Base-by-base conservation (phyloP, 2,888 invertebrate species). In the Lasioglossum morio region DNA sequence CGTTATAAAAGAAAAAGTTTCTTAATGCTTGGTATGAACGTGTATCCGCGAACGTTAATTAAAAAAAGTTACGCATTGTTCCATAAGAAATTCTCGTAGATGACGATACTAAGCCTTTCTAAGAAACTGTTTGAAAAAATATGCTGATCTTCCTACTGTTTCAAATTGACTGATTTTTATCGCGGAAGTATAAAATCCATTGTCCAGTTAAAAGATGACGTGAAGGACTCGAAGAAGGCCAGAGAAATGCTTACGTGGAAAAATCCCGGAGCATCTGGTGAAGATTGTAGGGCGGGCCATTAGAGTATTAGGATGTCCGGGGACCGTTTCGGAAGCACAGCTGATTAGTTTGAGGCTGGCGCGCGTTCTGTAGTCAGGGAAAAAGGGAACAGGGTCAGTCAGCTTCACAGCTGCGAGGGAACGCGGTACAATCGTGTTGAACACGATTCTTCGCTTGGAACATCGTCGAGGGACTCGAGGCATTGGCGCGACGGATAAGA, bases 331-430 rank as follows among this genome's bases (percentile, higher is more conserved):
- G 40, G n/a, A n/a, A 69, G 40, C 75, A 82, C 40, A 16, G 72
- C 57, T 82, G 72, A 79, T 79, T 82, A 79, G 60, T 76, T 63
- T 2, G 76, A 53, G 57, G 34, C n/a, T 63, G 72, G 73, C 30
- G 30, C 34, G 70, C 27, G n/a, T n/a, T 43, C 0, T 23, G 27
- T 43, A 14, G 40, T 40, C n/a, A 2, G 40, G 5, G 34, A 60
- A 69, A 27, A 53, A 77, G 57, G 66, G 60, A 81, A 48, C 34
- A 53, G 57, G 74, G 48, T 37, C 30, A 46, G n/a, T 34, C 40
- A 53, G 73, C 46, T 79, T 82, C 53, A 43, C 30, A 30, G 78
- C 43, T 76, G 60, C 19, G 60, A 77, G 16, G 60, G 14, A 70
- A 43, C 75, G 46, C 79, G 66, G 79, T 82, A 70, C 34, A 34